Base-by-base conservation (phyloP, 2,888 invertebrate genomes). In the Mythimna ferrago region DNA sequence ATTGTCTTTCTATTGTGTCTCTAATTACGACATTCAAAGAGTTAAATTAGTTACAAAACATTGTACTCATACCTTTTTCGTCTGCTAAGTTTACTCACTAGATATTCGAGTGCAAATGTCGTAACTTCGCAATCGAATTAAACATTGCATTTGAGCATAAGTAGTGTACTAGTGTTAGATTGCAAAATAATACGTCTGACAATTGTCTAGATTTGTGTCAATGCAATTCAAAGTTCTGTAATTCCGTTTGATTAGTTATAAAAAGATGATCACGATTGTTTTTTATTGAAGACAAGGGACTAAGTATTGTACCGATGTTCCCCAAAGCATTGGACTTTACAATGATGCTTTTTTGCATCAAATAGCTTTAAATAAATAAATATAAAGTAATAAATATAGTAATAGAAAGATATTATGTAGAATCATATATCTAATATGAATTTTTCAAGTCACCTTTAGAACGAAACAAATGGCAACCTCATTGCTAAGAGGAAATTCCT, bases 191-290 rank as follows among this genome's bases (percentile, higher is more conserved):
- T 75, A 57, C 56, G 53, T 26, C 56, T 65, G 16, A 66, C 76
- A 80, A 80, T 76, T 70, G 65, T 71, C 64, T 64, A 21, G 67
- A 81, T 81, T 83, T 73, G 61, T 83, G 74, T 83, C 74, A 83
- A 72, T 74, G 71, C 51, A 60, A 80, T 83, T 68, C 71, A 81
- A 71, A 73, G 69, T 60, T 72, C 58, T 71, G 68, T 77, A 60
- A 73, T 70, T 61, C 26, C 32, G 9, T 60, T 65, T 65, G 58
- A 69, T 62, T 63, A 63, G 41, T 48, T 70, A 21, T 41, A 63
- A 76, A 64, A 38, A 71, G 66, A 71, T 51, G 41, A 38, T 56
- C 16, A 60, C n/a, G 21, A 61, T 3, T 11, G 62, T 48, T 61
- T 75, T 66, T 74, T 62, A 38, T 48, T 57, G 44, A 16, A 35